A percentile compares a stretch with the other conserved stretches of the same genome.
phyloP scores from a whole-genome alignment of 92 coral and sea anemone species.

The Zoanthus solanderi region DNA sequence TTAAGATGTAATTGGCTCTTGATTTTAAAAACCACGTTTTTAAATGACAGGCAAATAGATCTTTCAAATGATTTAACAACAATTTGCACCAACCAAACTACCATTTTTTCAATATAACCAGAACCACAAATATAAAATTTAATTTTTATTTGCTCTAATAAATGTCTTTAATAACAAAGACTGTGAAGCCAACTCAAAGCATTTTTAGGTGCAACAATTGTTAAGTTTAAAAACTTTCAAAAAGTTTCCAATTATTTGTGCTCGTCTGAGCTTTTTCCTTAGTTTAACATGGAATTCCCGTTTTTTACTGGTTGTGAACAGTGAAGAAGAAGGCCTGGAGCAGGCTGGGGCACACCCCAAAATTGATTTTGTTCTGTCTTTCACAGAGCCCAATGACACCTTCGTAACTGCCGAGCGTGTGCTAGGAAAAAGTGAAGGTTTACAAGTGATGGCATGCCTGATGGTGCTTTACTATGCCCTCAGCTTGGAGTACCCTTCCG shows the following conservation, averaged over 20 bases:
- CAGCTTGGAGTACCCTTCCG: slow-evolving; percentile 8
- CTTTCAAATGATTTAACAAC: too few relatives aligned
- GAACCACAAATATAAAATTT: too few relatives aligned
- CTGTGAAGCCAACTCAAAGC: slow-evolving; percentile 1
- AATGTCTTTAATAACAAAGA: neutral
- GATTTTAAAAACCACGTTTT: too few relatives aligned
- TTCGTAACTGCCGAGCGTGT: neutral
- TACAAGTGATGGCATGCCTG: slow-evolving; percentile 10
- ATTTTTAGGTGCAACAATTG: slow-evolving; percentile 5
- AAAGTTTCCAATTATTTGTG: neutral
- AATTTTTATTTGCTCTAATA: too few relatives aligned
- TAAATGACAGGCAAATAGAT: too few relatives aligned
- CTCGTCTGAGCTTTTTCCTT: slow-evolving; percentile 23
- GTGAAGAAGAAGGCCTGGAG: slow-evolving; percentile 24
- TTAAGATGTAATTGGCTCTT: too few relatives aligned
- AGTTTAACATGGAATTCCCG: too few relatives aligned
- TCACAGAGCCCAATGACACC: slow-evolving; percentile 4
- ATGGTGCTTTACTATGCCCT: slow-evolving; percentile 2
- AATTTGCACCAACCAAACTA: too few relatives aligned
- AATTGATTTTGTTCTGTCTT: slow-evolving; percentile 1
- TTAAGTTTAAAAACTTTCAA: neutral
- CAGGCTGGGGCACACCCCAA: slow-evolving; percentile 19
- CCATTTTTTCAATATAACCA: too few relatives aligned
- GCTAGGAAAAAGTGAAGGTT: neutral
- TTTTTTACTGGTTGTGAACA: slow-evolving; percentile 17